Base-by-base conservation (phyloP, 1,140 invertebrate genomes). In the Ceratitis capitata region DNA sequence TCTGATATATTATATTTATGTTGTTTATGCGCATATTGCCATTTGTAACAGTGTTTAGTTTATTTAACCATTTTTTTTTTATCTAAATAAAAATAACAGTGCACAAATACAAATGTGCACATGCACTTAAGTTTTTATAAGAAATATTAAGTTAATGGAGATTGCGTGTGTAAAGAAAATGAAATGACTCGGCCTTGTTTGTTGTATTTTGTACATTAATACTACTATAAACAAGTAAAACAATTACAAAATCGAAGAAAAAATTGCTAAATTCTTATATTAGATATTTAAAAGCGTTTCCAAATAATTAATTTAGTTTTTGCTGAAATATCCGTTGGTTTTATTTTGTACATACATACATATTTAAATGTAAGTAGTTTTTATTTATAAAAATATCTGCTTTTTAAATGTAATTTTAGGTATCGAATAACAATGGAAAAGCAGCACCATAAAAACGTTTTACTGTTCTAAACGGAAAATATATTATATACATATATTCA, bases 381-480 rank as follows among this genome's bases (percentile, higher is more conserved):
- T 45, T 35, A 39, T 78, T 45, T 14, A 78, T 45, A 78, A 69
- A 32, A 32, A 69, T 69, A 19, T 29, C 32, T 19, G 19, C 61
- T 69, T 23, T 6, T 45, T 45, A 35, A 78, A 45, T 45, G n/a
- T n/a, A 35, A 45, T 9, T 12, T 23, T 78, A 78, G 14, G 69
- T 78, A 78, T 78, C 23, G 39, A 78, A 78, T 78, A 78, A 78
- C 42, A 78, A 16, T 78, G 39, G 16, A 78, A 9, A 78, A 74
- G 19, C 39, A 78, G 45, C 69, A 78, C 35, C 29, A 74, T n/a
- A 42, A 74, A 74, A 42, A 39, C 14, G 7, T 45, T 53, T 10
- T 83, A 83, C 82, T 49, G 53, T 83, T 51, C 39, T 83, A 83
- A 51, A 83, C 49, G 49, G 45, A 47, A 83, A 83, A 51, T 42